Evolutionary conservation across 2,797 vertebrate genomes (phyloP).

Genomic region (Danionella dracula): DNA sequence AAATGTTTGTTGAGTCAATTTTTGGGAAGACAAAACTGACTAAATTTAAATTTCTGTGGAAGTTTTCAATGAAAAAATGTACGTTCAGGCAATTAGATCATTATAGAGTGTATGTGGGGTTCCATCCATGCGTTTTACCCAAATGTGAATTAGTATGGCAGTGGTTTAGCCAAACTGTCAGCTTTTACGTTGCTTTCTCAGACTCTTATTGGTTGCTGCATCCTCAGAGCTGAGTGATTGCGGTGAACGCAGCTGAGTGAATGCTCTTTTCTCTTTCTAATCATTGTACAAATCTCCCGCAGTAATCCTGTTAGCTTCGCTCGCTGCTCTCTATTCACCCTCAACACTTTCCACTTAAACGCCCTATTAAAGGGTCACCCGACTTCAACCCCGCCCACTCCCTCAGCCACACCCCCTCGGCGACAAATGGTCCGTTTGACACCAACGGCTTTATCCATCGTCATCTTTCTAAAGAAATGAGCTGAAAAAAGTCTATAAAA

Average conservation of each 20-base stretch:
- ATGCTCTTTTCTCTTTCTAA: constrained; percentile 85
- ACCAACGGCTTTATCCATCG: constrained; percentile 64
- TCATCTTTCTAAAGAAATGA: constrained; percentile 72
- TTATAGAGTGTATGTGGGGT: no score
- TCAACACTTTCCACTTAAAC: constrained; percentile 90
- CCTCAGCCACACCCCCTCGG: constrained; percentile 24
- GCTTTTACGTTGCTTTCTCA: no score
- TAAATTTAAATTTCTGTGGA: no score
- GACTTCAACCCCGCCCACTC: constrained; percentile 28
- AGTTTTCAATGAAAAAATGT: no score
- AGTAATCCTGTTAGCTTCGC: constrained; percentile 89
- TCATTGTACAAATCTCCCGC: constrained; percentile 86
- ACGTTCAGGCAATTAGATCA: no score
- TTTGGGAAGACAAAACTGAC: no score
- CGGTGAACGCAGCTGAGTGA: constrained; percentile 67
- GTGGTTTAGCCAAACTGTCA: no score
- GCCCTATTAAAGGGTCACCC: constrained; percentile 90
- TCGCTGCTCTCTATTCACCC: constrained; percentile 82
- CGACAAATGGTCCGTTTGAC: constrained; percentile 59
- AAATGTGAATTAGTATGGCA: no score
- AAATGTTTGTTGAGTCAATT: no score
- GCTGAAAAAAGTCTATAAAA: constrained; percentile 98
- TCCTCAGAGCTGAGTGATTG: constrained; percentile 9
- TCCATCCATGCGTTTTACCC: no score
- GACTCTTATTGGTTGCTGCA: no score